phyloP scores from a whole-genome alignment of 2,113 vertebrate genomes.

The Alosa alosa region DNA sequence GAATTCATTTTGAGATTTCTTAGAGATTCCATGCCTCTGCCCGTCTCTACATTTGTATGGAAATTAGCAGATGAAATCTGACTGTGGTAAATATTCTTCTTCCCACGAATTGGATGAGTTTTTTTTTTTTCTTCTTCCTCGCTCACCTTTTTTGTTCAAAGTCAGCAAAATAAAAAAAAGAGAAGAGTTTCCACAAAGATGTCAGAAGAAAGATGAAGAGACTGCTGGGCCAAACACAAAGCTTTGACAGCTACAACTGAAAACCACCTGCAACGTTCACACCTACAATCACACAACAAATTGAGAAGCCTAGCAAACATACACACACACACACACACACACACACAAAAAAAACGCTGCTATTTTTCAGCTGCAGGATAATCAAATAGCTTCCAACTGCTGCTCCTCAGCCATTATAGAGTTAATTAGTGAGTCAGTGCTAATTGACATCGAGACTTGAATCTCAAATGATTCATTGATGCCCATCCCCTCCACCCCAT shows the following conservation, averaged over 20 bases:
- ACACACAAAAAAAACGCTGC: not conserved
- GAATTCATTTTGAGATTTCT: conserved; percentile 70
- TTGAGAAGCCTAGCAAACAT: not conserved
- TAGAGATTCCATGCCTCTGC: conserved; percentile 65
- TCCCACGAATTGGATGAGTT: conserved; percentile 56
- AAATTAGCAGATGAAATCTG: conserved; percentile 76
- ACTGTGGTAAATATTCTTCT: conserved; percentile 64
- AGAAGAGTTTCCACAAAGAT: conserved; percentile 60
- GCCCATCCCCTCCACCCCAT: not conserved
- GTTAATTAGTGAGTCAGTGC: conserved; percentile 28
- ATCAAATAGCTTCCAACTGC: not conserved
- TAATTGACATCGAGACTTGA: conserved; percentile 32
- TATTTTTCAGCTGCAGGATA: not conserved
- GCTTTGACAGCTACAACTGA: conserved; percentile 28
- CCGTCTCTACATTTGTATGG: conserved; percentile 73
- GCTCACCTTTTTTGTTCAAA: conserved; percentile 31
- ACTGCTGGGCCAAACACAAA: conserved; percentile 40
- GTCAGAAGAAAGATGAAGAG: conserved; percentile 47
- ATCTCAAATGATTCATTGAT: conserved; percentile 28
- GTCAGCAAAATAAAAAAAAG: conserved; percentile 55
- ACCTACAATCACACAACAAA: conserved; percentile 1
- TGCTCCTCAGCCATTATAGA: not conserved
- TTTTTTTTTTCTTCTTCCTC: conserved; percentile 26
- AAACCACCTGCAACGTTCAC: conserved; percentile 21
- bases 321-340: not conserved